A percentile compares a stretch with the other conserved stretches of the same genome.
phyloP scores from a whole-genome alignment of 2,113 vertebrate species.

The Aplodontia rufa region DNA sequence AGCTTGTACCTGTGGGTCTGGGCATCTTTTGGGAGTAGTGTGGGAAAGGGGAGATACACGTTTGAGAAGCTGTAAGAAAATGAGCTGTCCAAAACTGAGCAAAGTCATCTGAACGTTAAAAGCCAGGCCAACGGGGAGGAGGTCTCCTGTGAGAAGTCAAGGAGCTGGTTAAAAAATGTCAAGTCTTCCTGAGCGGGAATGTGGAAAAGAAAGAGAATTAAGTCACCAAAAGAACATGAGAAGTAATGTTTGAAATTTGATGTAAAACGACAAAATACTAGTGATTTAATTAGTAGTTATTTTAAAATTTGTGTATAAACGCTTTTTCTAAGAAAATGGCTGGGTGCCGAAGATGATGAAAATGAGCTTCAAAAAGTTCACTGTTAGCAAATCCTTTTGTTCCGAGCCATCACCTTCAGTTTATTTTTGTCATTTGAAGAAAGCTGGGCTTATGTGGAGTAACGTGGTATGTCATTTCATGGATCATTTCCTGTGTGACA shows the following conservation, averaged over 20 bases:
- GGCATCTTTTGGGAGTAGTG: neutral
- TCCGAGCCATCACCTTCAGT: neutral
- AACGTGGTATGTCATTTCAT: neutral
- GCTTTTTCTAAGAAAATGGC: slow-evolving; percentile 4
- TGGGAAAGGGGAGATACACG: neutral
- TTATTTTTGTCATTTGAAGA: neutral
- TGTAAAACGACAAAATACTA: neutral
- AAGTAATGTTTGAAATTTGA: neutral
- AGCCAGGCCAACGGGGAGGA: neutral
- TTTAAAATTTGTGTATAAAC: slow-evolving; percentile 6
- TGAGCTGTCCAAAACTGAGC: neutral
- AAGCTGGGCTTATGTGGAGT: neutral
- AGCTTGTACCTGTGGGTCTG: neutral
- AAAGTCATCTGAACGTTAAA: neutral
- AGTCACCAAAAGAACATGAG: neutral
- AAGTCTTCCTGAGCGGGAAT: neutral
- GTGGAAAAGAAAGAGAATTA: neutral
- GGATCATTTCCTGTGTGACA: neutral
- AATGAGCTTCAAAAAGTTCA: neutral
- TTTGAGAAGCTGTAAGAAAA: neutral
- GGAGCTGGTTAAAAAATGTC: neutral
- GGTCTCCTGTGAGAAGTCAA: neutral
- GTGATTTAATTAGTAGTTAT: neutral
- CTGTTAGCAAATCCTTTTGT: neutral
- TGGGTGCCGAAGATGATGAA: neutral